phyloP scores from a whole-genome alignment of 2,113 vertebrate genomes.

The Otocyon megalotis region DNA sequence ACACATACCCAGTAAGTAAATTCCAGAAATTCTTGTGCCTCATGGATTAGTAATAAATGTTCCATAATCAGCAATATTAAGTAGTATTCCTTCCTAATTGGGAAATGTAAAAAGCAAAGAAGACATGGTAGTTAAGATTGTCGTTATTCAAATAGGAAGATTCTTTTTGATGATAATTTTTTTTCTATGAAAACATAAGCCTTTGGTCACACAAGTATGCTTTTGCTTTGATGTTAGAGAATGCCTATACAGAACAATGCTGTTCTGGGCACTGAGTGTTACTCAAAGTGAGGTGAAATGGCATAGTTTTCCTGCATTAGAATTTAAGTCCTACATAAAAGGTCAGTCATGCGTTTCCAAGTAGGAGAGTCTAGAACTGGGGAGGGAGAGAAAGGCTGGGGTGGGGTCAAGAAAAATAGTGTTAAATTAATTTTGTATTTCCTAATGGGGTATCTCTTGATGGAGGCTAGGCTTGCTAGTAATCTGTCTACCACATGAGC shows the following conservation, averaged over 20 bases:
- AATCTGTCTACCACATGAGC: background rate
- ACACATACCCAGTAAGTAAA: background rate
- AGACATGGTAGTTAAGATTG: background rate
- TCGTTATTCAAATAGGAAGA: background rate
- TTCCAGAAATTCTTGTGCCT: background rate
- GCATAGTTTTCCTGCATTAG: background rate
- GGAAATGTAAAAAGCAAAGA: background rate
- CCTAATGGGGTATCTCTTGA: background rate
- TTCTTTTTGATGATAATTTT: background rate
- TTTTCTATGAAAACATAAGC: background rate
- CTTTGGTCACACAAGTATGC: background rate
- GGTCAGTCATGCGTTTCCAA: background rate
- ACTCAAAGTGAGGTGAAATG: too few species aligned
- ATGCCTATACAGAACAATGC: background rate
- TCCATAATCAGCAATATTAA: background rate
- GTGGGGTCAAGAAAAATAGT: background rate
- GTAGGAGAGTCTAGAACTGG: background rate
- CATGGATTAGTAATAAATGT: background rate
- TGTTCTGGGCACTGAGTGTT: background rate
- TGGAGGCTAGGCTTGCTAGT: background rate
- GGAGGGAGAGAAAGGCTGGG: background rate
- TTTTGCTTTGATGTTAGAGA: background rate
- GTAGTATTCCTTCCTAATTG: background rate
- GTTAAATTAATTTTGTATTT: background rate
- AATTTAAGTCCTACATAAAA: background rate